Evolutionary conservation across 1,140 invertebrate genomes (phyloP).

Genomic region (Meteorus sp.): DNA sequence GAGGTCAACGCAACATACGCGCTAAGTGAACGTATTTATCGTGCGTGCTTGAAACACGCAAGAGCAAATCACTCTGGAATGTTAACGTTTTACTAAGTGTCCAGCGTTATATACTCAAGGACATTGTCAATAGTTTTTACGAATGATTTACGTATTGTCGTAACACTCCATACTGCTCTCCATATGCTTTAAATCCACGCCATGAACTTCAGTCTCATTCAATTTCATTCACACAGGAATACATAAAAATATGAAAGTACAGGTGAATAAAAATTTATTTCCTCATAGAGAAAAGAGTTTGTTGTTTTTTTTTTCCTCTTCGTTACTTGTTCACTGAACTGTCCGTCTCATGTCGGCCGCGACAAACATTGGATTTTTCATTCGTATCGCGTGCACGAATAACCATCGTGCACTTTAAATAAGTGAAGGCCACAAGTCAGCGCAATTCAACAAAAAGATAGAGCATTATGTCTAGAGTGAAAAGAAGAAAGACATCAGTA

Average conservation of each 20-base stretch:
- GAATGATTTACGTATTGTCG: too few species aligned
- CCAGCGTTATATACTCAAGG: conserved; percentile 3
- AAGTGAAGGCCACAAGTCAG: conserved; percentile 17
- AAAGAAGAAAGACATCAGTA: too few species aligned
- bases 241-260: too few species aligned
- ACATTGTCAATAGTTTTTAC: background rate
- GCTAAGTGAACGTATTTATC: conserved; percentile 11
- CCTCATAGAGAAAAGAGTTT: too few species aligned
- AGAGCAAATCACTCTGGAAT: conserved; percentile 14
- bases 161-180: too few species aligned
- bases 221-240: too few species aligned
- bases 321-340: background rate
- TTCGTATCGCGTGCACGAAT: conserved; percentile 10
- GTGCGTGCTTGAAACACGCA: too few species aligned
- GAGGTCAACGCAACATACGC: conserved; percentile 10
- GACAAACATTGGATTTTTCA: conserved; percentile 7
- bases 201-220: too few species aligned
- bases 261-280: too few species aligned
- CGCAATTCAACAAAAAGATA: too few species aligned
- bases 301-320: background rate
- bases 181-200: too few species aligned
- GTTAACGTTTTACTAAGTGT: conserved; percentile 13
- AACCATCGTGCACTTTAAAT: conserved; percentile 13
- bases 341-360: background rate
- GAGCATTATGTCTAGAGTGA: too few species aligned